phyloP scores from a whole-genome alignment of 2,113 vertebrate species.

The Pteruthius melanotis region DNA sequence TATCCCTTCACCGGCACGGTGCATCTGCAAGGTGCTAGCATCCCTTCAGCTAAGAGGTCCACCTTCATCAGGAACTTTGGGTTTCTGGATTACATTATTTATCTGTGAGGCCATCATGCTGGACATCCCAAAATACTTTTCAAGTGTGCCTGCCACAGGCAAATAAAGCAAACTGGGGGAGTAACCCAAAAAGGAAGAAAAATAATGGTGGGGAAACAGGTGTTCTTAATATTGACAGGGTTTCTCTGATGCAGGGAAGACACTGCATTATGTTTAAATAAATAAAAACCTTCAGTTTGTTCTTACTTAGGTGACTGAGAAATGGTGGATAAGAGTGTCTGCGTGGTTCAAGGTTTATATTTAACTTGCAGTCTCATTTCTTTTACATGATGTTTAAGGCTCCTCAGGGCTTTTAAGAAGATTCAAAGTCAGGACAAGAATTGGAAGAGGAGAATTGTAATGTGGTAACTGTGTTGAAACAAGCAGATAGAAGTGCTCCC shows the following conservation, averaged over 20 bases:
- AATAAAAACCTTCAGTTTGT: not conserved
- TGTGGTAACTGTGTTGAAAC: not conserved
- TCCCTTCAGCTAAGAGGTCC: not conserved
- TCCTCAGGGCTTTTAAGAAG: not conserved
- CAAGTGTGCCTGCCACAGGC: not conserved
- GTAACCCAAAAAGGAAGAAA: not conserved
- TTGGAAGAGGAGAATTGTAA: not conserved
- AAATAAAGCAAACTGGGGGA: not conserved
- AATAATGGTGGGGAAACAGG: not conserved
- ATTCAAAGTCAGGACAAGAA: not conserved
- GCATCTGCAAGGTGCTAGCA: not conserved
- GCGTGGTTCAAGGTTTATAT: not conserved
- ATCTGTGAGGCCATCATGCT: not conserved
- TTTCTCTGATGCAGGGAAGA: not conserved
- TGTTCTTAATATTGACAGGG: not conserved
- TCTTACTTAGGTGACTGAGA: not conserved
- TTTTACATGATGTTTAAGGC: not conserved
- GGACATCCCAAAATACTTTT: not conserved
- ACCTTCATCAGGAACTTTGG: not conserved
- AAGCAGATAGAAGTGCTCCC: not conserved
- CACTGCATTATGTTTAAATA: not conserved
- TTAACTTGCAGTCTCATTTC: not conserved
- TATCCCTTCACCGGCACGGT: not conserved
- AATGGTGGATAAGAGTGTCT: not conserved
- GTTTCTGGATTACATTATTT: not conserved